Evolutionary conservation across 2,888 invertebrate species (phyloP).

Genomic region (Lasioglossum calceatum): DNA sequence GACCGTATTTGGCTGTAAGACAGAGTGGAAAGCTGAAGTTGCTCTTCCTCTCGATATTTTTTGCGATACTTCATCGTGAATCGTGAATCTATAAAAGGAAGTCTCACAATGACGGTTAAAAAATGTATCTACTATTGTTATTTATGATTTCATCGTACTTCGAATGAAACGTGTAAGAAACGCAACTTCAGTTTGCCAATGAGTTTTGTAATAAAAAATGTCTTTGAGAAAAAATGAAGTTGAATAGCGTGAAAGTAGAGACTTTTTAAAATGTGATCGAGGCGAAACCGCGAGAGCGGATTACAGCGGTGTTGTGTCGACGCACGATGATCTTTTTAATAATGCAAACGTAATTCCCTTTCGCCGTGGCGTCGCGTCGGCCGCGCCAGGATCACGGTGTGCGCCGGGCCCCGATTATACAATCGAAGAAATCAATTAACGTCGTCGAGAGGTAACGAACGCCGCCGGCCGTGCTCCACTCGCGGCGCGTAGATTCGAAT

Average conservation of each 20-base stretch:
- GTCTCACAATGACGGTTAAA: neutral
- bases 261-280: neutral
- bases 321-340: constrained; percentile 57
- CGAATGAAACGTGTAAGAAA: neutral
- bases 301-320: neutral
- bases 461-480: constrained; percentile 30
- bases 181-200: neutral
- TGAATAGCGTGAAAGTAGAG: neutral
- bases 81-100: neutral
- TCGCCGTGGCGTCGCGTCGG: constrained; percentile 40
- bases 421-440: constrained; percentile 78
- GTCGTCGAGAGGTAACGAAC: constrained; percentile 67
- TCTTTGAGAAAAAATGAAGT: neutral
- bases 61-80: neutral
- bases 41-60: neutral
- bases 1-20: neutral
- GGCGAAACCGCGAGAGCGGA: neutral
- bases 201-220: neutral
- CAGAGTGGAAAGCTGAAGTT: neutral
- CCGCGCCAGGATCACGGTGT: constrained; percentile 18
- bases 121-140: neutral
- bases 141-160: neutral
- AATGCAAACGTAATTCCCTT: constrained; percentile 56
- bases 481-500: constrained; percentile 59
- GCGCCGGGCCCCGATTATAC: constrained; percentile 69